Percentiles rank a stretch among this genome's conserved stretches.
Evolutionary conservation across 1,140 invertebrate species (phyloP).

Genomic region (Aphelenchoides besseyi): DNA sequence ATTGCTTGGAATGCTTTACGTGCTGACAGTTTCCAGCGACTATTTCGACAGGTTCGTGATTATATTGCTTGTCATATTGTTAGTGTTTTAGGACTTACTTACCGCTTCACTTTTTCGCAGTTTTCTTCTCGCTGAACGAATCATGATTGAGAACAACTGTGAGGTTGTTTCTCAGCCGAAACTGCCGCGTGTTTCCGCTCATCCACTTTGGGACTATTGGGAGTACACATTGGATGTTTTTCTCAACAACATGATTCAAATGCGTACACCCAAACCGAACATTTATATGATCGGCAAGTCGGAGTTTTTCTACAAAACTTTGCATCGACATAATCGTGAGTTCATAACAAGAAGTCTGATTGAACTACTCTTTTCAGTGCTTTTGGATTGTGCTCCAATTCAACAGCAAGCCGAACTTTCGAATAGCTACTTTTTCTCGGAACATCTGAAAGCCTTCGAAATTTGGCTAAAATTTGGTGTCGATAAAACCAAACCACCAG

Average conservation of each 20-base stretch:
- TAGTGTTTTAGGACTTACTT: slow-evolving; percentile 77
- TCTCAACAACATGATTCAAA: slow-evolving; percentile 74
- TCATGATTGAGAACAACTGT: slow-evolving; percentile 92
- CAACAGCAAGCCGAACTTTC: slow-evolving; percentile 55
- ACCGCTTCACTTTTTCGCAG: slow-evolving; percentile 95
- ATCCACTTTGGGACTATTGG: slow-evolving; percentile 76
- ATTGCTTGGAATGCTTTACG: slow-evolving; percentile 97
- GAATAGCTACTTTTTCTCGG: slow-evolving; percentile 90
- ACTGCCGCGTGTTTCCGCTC: slow-evolving; percentile 81
- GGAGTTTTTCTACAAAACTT: slow-evolving; percentile 35
- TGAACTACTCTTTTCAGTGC: slow-evolving; percentile 33
- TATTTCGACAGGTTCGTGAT: slow-evolving; percentile 77
- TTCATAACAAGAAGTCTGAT: not conserved
- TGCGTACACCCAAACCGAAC: slow-evolving; percentile 25
- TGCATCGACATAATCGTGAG: slow-evolving; percentile 42
- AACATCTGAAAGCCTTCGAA: slow-evolving; percentile 97
- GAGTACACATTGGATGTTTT: slow-evolving; percentile 90
- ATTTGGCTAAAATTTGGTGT: slow-evolving; percentile 82
- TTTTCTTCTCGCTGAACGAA: slow-evolving; percentile 90
- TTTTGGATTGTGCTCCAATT: slow-evolving; percentile 40
- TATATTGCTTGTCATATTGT: slow-evolving; percentile 17
- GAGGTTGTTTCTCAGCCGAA: slow-evolving; percentile 84
- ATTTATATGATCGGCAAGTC: slow-evolving; percentile 27
- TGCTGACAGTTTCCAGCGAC: slow-evolving; percentile 85
- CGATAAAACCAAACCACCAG: slow-evolving; percentile 73